Evolutionary conservation across 2,113 vertebrate genomes (phyloP).

Genomic region (Rhabdomys dilectus): DNA sequence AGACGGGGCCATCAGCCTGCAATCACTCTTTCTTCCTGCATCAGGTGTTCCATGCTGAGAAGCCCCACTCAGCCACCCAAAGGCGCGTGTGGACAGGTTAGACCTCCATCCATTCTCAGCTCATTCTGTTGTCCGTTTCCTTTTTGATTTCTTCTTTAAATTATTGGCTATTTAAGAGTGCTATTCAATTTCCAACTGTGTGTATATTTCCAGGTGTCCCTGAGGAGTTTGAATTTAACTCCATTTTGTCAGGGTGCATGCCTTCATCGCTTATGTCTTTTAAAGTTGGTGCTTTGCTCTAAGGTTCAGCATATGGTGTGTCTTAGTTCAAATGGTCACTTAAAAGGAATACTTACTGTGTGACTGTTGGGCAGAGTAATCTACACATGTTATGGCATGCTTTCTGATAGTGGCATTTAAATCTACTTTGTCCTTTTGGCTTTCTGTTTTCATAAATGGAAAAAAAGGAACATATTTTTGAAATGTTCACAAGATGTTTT

Average conservation of each 20-base stretch:
- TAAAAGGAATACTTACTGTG: background rate
- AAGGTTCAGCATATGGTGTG: background rate
- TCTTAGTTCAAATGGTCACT: background rate
- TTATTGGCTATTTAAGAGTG: background rate
- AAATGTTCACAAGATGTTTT: too few species aligned
- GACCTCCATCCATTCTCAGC: background rate
- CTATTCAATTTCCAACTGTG: background rate
- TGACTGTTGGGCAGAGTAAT: rapidly evolving
- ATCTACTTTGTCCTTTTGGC: rapidly evolving
- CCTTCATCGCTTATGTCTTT: background rate
- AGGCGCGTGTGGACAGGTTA: rapidly evolving
- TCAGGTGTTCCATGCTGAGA: rapidly evolving
- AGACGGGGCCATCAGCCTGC: background rate
- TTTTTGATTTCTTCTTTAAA: background rate
- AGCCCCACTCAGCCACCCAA: background rate
- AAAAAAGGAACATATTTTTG: too few species aligned
- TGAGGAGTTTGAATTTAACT: background rate
- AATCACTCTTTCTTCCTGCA: background rate
- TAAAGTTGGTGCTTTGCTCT: background rate
- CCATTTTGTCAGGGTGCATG: background rate
- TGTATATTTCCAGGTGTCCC: background rate
- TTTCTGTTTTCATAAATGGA: background rate
- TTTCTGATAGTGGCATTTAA: rapidly evolving
- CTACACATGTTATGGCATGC: background rate
- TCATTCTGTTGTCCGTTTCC: background rate